phyloP scores from a whole-genome alignment of 2,113 vertebrate genomes.

The Nycticryphes semicollaris region DNA sequence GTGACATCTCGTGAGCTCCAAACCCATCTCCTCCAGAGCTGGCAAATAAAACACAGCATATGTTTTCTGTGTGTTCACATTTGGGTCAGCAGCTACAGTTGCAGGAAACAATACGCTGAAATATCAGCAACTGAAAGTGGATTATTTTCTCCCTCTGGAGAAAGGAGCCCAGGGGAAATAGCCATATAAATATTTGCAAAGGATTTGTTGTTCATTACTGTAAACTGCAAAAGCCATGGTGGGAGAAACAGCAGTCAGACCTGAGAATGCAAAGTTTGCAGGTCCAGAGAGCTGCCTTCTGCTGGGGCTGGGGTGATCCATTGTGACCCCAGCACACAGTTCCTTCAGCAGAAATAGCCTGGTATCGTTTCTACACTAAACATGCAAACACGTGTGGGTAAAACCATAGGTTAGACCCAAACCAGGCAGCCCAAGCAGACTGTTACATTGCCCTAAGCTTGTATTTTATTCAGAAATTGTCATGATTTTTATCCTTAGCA shows the following conservation, averaged over 20 bases:
- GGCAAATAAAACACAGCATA: neutral
- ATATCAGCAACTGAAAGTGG: neutral
- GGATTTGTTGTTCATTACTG: neutral
- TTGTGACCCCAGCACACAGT: rapidly evolving
- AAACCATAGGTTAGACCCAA: rapidly evolving
- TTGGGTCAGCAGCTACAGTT: neutral
- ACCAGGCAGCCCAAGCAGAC: neutral
- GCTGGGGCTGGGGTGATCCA: neutral
- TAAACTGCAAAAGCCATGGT: neutral
- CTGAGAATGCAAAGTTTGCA: neutral
- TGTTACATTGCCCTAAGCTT: rapidly evolving
- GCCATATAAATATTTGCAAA: neutral
- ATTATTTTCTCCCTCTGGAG: neutral
- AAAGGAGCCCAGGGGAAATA: neutral
- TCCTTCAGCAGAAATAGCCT: neutral
- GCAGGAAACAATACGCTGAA: neutral
- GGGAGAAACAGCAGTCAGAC: neutral
- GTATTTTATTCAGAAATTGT: neutral
- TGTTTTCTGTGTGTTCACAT: neutral
- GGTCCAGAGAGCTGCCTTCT: neutral
- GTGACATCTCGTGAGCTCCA: neutral
- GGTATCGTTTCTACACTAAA: neutral
- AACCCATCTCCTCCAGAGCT: neutral
- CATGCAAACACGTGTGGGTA: rapidly evolving
- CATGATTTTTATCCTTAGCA: neutral